Evolutionary conservation across 1,140 invertebrate species (phyloP), one percentile per base, ranked within the genome.

Genomic region (Antheraea pernyi): DNA sequence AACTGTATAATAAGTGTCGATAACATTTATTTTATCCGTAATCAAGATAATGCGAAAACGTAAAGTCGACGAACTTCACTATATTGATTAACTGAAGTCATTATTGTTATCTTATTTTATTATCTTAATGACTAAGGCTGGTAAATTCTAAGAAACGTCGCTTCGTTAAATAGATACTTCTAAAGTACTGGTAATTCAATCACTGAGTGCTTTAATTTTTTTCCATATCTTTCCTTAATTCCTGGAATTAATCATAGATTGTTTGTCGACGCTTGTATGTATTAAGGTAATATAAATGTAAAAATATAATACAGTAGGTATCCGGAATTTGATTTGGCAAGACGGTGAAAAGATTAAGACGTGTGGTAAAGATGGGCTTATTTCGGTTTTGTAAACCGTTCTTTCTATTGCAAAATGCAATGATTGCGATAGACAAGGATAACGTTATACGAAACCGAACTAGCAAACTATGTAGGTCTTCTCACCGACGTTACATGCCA

Each of bases 51-150:
- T 69, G 65, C 59, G 65, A 74, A 75, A 85, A 72, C 68, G 71
- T 59, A 76, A 62, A 82, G 83, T 81, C 84, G 77, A 73, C 76
- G 86, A 83, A 86, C 83, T 78, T 77, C 69, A 72, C 75, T 75
- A 77, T 75, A 80, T 79, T 81, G 81, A 85, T 84, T 80, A 86
- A 83, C 73, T 81, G 74, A 79, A 83, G 79, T 81, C 75, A 82
- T 87, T 83, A 83, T 75, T 74, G 69, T 79, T 86, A 87, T 86
- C 82, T 80, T 18, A 67, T 73, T 81, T 84, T 84, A 89, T 86
- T 79, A 87, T 85, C 81, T 82, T 82, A 84, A 85, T 84, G 78
- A 82, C 79, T 67, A 66, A 71, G 67, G 70, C 70, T 63, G 71
- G 75, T 73, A 74, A 66, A 76, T 82, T 81, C 82, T 77, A 58